Base-by-base conservation (phyloP, 1,140 invertebrate genomes). In the Hylyphantes graminicola region DNA sequence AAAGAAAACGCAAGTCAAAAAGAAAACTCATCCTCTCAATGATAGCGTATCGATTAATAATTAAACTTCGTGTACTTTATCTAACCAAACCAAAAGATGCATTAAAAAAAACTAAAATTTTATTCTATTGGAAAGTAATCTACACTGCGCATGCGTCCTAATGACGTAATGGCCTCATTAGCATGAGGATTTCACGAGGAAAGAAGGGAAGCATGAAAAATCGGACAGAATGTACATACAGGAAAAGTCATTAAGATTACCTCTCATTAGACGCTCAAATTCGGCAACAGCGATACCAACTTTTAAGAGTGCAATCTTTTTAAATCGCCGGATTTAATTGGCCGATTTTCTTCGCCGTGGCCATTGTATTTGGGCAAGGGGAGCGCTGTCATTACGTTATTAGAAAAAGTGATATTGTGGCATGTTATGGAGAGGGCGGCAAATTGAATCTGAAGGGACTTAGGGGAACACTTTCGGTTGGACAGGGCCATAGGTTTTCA, bases 131-230 rank as follows among this genome's bases (percentile, higher is more conserved):
- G 74, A 76, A 76, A 76, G 53, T 76, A 63, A 76, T 76, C 59
- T 21, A 76, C 50, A 76, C 48, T n/a, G 74, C 35, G 74, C 74
- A 76, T 76, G 74, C 74, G 61, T 50, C 63, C 61, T 76, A 59
- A 76, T 76, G 59, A 74, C 53, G 9, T 13, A 74, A 19, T 57
- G 3, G 74, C 74, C 63, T 76, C 74, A 76, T 76, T 76, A 76
- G 59, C 57, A 17, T n/a, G 35, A 51, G 59, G 61, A 76, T 57
- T 76, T 76, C 63, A 17, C 19, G 74, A 35, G 35, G 35, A 51
- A 51, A 63, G 74, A 76, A 76, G 51, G n/a, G 57, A 51, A 53
- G 59, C 74, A 76, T 76, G 74, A 76, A 76, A 75, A 75, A 75
- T 75, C 57, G 70, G 50, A 73, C 53, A 73, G 19, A 74, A 74